These are phyloP conservation scores for Cantharis flavilabris DNA, from an alignment of 2,888 invertebrate species.

Conservation along the genomic window DNA sequence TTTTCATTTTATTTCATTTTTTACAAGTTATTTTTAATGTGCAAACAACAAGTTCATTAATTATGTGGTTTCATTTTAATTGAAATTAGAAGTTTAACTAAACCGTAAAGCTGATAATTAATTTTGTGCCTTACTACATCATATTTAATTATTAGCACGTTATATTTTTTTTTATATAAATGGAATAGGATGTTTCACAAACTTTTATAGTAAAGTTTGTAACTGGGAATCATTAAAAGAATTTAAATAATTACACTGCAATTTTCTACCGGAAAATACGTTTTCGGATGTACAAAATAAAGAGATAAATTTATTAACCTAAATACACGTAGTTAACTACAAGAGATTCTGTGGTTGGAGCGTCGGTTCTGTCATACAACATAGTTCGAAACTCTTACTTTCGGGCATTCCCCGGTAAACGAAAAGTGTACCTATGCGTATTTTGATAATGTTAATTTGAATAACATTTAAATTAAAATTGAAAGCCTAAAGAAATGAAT, in stretches of 20 bases:
- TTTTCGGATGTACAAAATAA: background rate
- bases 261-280: background rate
- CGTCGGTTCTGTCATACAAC: background rate
- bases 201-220: background rate
- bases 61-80: background rate
- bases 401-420: background rate
- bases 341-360: background rate
- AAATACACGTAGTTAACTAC: background rate
- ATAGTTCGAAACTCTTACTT: background rate
- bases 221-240: background rate
- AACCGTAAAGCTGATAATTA: background rate
- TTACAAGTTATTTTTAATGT: background rate
- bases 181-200: background rate
- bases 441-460: background rate
- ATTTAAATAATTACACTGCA: background rate
- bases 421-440: background rate
- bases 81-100: background rate
- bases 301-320: background rate
- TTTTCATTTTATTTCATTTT: background rate
- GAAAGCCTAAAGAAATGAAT: background rate
- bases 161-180: background rate
- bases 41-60: background rate
- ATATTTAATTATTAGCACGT: background rate
- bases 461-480: background rate
- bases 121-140: background rate